Base-by-base conservation (phyloP, 2,113 vertebrate genomes). In the Physeter macrocephalus region DNA sequence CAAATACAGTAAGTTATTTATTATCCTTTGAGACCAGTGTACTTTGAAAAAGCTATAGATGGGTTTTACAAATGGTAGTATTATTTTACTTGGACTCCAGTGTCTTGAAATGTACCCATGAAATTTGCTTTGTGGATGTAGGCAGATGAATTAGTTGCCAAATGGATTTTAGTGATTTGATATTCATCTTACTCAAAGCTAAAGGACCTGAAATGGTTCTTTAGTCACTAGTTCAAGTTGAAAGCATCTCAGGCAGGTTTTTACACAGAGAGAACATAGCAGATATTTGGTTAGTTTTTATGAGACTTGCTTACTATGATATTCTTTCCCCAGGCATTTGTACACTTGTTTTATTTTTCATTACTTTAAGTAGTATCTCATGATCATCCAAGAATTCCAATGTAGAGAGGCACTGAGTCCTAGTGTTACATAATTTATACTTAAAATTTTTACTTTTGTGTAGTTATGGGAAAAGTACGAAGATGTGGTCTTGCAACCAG, bases 391-490 rank as follows among this genome's bases (percentile, higher is more conserved):
- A 78, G 93, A 94, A 92, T 78, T 91, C 29, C 15, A 62, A 1
- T 59, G 8, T 62, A 78, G 93, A 83, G 39, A 11, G 41, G 34
- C 39, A 46, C 1, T 72, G 49, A 49, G 1, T 77, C 69, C 49
- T 94, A 81, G 71, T 75, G 8, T 36, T 87, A 25, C 41, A 39
- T 64, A 59, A 66, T 92, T 93, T 84, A 92, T 97, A 95, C 88
- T 98, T 96, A 90, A 9, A 97, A 74, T 96, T 96, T 98, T 98
- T 98, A 88, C 59, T 96, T 97, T 77, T 97, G 83, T 97, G 62
- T 93, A 97, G 27, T 97, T 98, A 96, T 82, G 64, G 97, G 84
- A 97, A 95, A 96, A 89, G 0, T 97, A 46, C 61, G 92, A 96
- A 4, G n/a, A 95, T 93, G 67, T 94, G 90, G 43, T 98, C 95